These are phyloP conservation scores for Plusia festucae DNA, from an alignment of 2,888 invertebrate species.

Conservation along the genomic window DNA sequence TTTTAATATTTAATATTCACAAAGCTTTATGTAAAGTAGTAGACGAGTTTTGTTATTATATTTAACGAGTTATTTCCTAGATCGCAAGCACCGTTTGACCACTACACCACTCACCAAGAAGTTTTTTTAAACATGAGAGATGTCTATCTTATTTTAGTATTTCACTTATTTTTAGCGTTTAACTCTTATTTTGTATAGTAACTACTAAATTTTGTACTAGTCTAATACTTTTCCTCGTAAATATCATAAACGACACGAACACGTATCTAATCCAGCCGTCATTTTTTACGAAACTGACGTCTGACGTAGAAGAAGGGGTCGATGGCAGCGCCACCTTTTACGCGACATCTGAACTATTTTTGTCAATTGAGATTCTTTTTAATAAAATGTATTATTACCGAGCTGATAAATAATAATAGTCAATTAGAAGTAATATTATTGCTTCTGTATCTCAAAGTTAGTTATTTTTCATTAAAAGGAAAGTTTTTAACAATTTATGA, in stretches of 20 bases:
- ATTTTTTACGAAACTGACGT: conserved; percentile 88
- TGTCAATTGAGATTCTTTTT: conserved; percentile 64
- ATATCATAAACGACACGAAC: conserved; percentile 89
- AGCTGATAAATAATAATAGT: conserved; percentile 22
- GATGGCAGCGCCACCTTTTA: conserved; percentile 79
- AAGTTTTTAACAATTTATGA: conserved; percentile 67
- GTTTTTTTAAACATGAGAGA: conserved; percentile 84
- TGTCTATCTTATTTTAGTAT: conserved; percentile 70
- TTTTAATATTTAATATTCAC: conserved; percentile 21
- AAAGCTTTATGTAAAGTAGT: conserved; percentile 18
- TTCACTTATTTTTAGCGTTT: conserved; percentile 77
- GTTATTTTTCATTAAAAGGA: conserved; percentile 30
- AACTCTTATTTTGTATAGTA: conserved; percentile 69
- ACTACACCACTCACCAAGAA: conserved; percentile 84
- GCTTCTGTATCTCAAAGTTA: conserved; percentile 15
- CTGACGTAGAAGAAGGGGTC: conserved; percentile 80
- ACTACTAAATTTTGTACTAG: conserved; percentile 77
- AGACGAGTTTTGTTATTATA: conserved; percentile 43
- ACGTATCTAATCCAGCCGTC: conserved; percentile 88
- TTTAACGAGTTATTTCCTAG: conserved; percentile 79
- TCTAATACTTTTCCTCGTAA: conserved; percentile 87
- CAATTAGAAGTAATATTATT: conserved; percentile 3
- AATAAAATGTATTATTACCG: conserved; percentile 8
- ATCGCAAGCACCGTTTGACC: conserved; percentile 75
- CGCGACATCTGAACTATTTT: conserved; percentile 60